Conservation (phyloP, 2,113 vertebrate species). For the Sturnus vulgaris region DNA sequence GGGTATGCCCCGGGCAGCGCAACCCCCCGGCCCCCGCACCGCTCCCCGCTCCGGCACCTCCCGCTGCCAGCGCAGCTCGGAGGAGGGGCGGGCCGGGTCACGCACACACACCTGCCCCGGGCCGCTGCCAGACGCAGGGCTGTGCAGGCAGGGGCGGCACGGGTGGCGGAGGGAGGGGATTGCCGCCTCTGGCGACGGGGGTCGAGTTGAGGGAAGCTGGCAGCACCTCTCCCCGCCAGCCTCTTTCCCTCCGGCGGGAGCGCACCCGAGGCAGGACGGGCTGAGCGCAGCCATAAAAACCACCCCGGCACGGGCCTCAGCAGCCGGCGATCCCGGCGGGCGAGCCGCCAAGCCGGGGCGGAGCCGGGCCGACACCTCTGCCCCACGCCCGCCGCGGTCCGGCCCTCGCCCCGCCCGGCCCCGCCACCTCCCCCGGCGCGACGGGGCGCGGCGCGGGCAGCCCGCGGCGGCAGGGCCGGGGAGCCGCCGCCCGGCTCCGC, state of each 20-base stretch:
- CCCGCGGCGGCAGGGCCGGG: not conserved
- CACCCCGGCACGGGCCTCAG: not conserved
- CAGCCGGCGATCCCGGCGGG: not conserved
- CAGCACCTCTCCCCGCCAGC: not conserved
- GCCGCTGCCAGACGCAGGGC: not conserved
- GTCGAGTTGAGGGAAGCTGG: not conserved
- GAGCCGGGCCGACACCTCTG: not conserved
- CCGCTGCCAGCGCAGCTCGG: not conserved
- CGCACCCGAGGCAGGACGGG: not conserved
- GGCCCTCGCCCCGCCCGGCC: not conserved
- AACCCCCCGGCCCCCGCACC: not conserved
- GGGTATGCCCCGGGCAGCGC: no score
- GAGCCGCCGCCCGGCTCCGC: not conserved
- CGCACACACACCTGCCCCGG: not conserved
- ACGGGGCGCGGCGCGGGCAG: not conserved
- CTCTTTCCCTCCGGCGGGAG: not conserved
- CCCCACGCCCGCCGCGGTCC: not conserved
- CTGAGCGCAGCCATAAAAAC: not conserved
- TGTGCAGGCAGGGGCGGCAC: not conserved
- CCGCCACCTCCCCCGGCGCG: not conserved
- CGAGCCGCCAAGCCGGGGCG: not conserved
- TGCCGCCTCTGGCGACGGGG: not conserved
- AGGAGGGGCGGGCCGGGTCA: not conserved
- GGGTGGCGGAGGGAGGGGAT: not conserved
- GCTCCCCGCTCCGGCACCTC: not conserved